These are phyloP conservation scores for Syndactyla subalaris DNA, from an alignment of 2,797 vertebrate genomes.

Conservation along the genomic window DNA sequence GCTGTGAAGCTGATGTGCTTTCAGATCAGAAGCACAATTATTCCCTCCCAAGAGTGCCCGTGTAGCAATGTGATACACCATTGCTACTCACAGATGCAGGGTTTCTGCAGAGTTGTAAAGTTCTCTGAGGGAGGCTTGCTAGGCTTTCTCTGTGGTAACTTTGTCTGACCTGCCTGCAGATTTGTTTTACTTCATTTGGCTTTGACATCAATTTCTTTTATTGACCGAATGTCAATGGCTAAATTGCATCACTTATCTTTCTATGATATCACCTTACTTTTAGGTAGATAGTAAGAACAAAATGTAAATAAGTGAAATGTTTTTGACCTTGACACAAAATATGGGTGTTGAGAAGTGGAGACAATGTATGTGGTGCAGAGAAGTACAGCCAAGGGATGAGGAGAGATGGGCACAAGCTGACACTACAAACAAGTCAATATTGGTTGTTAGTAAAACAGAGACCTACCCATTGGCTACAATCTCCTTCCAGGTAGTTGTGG, in stretches of 20 bases:
- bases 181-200: neutral
- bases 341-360: neutral
- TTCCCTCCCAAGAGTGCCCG: neutral
- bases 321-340: neutral
- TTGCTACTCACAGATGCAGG: neutral
- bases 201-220: neutral
- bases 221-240: neutral
- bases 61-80: neutral
- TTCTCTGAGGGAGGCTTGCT: accelerated
- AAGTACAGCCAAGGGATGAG: neutral
- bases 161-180: neutral
- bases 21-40: neutral
- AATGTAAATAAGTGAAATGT: neutral
- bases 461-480: neutral
- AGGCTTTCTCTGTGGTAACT: neutral
- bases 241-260: neutral
- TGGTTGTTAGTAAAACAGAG: neutral
- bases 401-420: neutral
- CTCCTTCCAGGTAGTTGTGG: neutral
- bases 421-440: neutral
- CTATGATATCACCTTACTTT: neutral
- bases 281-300: neutral
- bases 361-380: neutral
- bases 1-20: neutral
- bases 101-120: neutral